Evolutionary conservation across 1,140 invertebrate genomes (phyloP).

Genomic region (Physella acuta): DNA sequence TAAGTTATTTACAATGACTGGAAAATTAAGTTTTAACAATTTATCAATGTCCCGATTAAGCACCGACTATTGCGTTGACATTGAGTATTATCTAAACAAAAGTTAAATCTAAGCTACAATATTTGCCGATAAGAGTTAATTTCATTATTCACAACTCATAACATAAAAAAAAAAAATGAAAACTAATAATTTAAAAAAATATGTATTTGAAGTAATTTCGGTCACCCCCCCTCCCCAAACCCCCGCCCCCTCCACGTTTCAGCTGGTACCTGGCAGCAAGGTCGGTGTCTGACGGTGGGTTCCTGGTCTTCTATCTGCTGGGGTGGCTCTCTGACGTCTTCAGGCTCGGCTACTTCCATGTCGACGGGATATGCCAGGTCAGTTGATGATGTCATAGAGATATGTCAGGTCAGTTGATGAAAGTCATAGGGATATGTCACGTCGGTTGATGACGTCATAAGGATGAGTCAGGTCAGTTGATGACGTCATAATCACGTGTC

Average conservation of each 20-base stretch:
- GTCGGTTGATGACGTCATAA: too few relatives aligned
- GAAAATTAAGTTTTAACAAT: too few relatives aligned
- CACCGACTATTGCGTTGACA: too few relatives aligned
- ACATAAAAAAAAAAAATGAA: neutral
- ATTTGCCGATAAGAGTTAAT: neutral
- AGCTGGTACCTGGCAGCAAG: slow-evolving; percentile 67
- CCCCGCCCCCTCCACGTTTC: too few relatives aligned
- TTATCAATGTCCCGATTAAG: too few relatives aligned
- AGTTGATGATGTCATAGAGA: neutral
- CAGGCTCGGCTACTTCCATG: slow-evolving; percentile 52
- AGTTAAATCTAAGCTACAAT: neutral
- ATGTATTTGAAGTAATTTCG: neutral
- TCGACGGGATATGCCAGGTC: slow-evolving; percentile 43
- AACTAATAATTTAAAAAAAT: neutral
- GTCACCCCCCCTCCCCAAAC: too few relatives aligned
- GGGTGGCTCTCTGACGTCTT: slow-evolving; percentile 63
- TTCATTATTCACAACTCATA: neutral
- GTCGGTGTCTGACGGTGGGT: slow-evolving; percentile 64
- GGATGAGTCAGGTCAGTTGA: too few relatives aligned
- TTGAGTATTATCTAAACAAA: neutral
- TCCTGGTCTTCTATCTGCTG: slow-evolving; percentile 54
- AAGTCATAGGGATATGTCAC: too few relatives aligned
- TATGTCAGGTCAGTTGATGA: neutral
- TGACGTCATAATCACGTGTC: too few relatives aligned
- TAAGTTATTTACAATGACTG: too few relatives aligned